Percentiles rank a stretch among this genome's conserved stretches.
Conservation (phyloP, 2,888 invertebrate species). For the Autographa pulchrina region DNA sequence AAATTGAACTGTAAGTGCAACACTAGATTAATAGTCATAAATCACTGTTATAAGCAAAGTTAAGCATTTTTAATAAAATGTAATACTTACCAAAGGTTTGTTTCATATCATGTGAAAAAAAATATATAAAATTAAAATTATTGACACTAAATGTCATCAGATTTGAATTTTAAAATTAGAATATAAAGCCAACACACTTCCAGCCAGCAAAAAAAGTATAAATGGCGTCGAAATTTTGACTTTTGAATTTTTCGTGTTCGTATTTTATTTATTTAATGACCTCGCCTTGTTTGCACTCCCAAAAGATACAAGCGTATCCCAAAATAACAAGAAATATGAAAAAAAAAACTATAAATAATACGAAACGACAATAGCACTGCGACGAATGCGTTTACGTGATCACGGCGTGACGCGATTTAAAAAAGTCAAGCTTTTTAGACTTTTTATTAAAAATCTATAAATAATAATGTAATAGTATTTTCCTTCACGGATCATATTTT, state of each 20-base stretch:
- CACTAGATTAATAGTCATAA: too few relatives aligned
- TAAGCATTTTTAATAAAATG: too few relatives aligned
- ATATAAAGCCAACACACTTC: neutral
- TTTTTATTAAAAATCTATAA: slow-evolving; percentile 34
- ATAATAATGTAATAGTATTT: slow-evolving; percentile 26
- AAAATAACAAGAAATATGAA: slow-evolving; percentile 50
- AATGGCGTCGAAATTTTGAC: slow-evolving; percentile 11
- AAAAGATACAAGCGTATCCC: slow-evolving; percentile 24
- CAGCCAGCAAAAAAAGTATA: neutral
- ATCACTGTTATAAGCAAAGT: too few relatives aligned
- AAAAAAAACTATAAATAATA: slow-evolving; percentile 52
- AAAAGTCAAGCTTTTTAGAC: slow-evolving; percentile 25
- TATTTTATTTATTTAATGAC: slow-evolving; percentile 29
- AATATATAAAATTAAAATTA: too few relatives aligned
- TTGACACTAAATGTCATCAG: too few relatives aligned
- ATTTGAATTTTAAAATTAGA: neutral
- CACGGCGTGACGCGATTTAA: slow-evolving; percentile 43
- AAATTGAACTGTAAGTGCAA: neutral
- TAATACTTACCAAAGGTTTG: too few relatives aligned
- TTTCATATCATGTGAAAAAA: too few relatives aligned
- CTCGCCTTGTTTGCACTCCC: slow-evolving; percentile 34
- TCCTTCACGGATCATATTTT: slow-evolving; percentile 33
- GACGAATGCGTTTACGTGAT: slow-evolving; percentile 47
- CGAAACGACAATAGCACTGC: slow-evolving; percentile 37
- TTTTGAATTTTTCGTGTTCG: slow-evolving; percentile 7